Conservation (phyloP, 1,140 invertebrate genomes). For the Platyura marginata region DNA sequence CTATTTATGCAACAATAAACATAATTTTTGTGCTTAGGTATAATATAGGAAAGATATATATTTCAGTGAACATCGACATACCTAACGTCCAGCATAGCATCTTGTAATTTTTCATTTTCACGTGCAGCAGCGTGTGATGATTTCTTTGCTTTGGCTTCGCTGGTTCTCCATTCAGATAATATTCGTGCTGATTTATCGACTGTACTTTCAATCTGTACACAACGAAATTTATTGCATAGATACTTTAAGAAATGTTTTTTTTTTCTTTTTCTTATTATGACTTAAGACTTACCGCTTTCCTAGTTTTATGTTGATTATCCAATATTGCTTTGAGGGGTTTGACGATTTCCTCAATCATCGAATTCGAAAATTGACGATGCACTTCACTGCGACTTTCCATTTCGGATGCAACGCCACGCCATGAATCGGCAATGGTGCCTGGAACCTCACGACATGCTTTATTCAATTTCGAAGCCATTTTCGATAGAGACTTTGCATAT, state of each 20-base stretch:
- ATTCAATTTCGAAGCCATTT: constrained; percentile 65
- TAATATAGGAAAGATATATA: background rate
- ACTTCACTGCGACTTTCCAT: constrained; percentile 79
- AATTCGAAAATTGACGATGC: constrained; percentile 59
- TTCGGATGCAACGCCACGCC: constrained; percentile 75
- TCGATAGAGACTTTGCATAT: constrained; percentile 78
- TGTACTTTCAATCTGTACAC: constrained; percentile 55
- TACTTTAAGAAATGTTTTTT: too few species aligned
- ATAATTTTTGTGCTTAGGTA: too few species aligned
- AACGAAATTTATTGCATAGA: too few species aligned
- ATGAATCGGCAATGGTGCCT: constrained; percentile 70
- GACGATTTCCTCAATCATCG: constrained; percentile 70
- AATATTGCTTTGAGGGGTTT: constrained; percentile 63
- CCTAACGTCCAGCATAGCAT: constrained; percentile 36
- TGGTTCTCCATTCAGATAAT: constrained; percentile 64
- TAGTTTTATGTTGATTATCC: constrained; percentile 55
- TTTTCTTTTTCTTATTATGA: too few species aligned
- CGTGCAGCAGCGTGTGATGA: constrained; percentile 62
- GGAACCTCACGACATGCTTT: constrained; percentile 62
- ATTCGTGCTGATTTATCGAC: constrained; percentile 73
- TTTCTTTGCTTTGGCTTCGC: constrained; percentile 73
- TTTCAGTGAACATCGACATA: constrained; percentile 6
- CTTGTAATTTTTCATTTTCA: constrained; percentile 78
- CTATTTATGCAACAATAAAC: too few species aligned
- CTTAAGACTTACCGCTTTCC: constrained; percentile 37